phyloP scores from a whole-genome alignment of 2,888 invertebrate genomes.

The Leptinotarsa tumamoca region DNA sequence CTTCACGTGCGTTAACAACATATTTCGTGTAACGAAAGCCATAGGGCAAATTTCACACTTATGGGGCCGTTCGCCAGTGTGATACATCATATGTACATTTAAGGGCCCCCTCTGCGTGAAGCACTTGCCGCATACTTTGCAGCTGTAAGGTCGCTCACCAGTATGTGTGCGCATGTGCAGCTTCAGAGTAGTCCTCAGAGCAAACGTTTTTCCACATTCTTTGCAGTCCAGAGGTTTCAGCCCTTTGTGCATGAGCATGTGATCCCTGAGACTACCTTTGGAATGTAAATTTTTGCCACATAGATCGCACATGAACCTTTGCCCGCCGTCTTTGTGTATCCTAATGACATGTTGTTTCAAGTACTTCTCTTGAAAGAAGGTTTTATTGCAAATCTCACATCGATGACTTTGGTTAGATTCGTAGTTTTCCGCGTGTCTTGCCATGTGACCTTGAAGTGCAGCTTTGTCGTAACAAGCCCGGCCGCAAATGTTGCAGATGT shows the following conservation, averaged over 20 bases:
- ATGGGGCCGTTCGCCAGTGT: slow-evolving; percentile 44
- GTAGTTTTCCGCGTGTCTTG: slow-evolving; percentile 46
- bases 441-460: slow-evolving; percentile 46
- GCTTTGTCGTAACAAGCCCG: slow-evolving; percentile 51
- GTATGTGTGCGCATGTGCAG: slow-evolving; percentile 59
- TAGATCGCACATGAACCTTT: slow-evolving; percentile 64
- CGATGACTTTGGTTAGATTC: slow-evolving; percentile 43
- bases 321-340: slow-evolving; percentile 49
- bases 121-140: slow-evolving; percentile 41
- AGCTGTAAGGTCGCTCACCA: slow-evolving; percentile 63
- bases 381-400: slow-evolving; percentile 48
- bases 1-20: slow-evolving; percentile 61
- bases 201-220: slow-evolving; percentile 71
- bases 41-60: slow-evolving; percentile 49
- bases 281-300: slow-evolving; percentile 69
- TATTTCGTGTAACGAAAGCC: slow-evolving; percentile 49
- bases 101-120: slow-evolving; percentile 69
- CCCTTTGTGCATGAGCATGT: slow-evolving; percentile 59
- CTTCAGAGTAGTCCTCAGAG: slow-evolving; percentile 68
- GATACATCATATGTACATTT: slow-evolving; percentile 63
- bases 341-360: slow-evolving; percentile 46
- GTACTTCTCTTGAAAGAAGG: slow-evolving; percentile 47
- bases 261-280: slow-evolving; percentile 54
- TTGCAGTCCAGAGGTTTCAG: slow-evolving; percentile 67
- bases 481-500: slow-evolving; percentile 47